Percentiles rank a stretch among this genome's conserved stretches.
These are phyloP conservation scores for Etia nguti DNA, from an alignment of 2,113 vertebrate species.

Conservation along the genomic window DNA sequence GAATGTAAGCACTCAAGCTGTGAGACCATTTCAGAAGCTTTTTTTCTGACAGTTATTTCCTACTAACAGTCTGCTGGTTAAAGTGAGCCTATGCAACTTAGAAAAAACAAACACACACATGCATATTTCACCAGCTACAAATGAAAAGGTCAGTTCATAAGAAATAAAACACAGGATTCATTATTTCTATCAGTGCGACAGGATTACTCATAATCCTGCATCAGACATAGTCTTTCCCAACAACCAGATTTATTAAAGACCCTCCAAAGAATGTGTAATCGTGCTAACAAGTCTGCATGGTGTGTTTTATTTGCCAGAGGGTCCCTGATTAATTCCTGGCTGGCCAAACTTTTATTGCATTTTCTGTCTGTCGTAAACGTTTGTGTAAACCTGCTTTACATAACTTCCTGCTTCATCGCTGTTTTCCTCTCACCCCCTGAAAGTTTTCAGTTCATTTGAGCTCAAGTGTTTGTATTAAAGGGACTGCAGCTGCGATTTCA, in stretches of 20 bases:
- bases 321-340: not conserved
- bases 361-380: not conserved
- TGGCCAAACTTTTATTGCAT: not conserved
- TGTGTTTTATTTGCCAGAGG: not conserved
- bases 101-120: not conserved
- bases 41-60: not conserved
- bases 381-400: not conserved
- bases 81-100: not conserved
- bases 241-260: not conserved
- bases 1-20: constrained; percentile 40
- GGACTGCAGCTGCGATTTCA: no score
- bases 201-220: not conserved
- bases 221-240: not conserved
- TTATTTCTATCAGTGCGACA: not conserved
- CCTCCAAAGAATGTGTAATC: not conserved
- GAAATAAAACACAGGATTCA: not conserved
- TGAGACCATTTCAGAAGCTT: not conserved
- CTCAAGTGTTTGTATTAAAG: not conserved
- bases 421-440: not conserved
- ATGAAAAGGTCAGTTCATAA: not conserved
- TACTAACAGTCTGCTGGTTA: not conserved
- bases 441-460: not conserved
- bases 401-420: not conserved
- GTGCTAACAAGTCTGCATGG: not conserved
- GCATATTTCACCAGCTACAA: not conserved